Evolutionary conservation across 2,113 vertebrate species (phyloP).

Genomic region (Colaptes auratus): DNA sequence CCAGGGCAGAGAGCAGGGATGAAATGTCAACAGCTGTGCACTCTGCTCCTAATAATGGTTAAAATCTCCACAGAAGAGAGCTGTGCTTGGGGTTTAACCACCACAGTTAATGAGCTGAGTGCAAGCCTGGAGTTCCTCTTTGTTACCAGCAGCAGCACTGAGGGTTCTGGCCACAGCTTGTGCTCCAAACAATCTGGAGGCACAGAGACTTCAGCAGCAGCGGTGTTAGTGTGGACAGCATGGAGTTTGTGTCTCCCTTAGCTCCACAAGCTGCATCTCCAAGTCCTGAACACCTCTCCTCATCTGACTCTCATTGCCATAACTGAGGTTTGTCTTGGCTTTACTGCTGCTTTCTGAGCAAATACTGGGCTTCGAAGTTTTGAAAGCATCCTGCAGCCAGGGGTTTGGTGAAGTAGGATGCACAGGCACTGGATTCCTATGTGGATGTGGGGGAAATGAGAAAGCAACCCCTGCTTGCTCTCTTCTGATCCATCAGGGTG

Average conservation of each 20-base stretch:
- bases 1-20: neutral
- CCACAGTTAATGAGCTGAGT: neutral
- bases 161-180: neutral
- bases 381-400: neutral
- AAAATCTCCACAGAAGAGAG: neutral
- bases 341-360: neutral
- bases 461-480: neutral
- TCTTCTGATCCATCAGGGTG: neutral
- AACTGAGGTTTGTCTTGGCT: conserved; percentile 46
- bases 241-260: neutral
- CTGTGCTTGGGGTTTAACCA: neutral
- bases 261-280: neutral
- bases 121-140: neutral
- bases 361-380: neutral
- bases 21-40: neutral
- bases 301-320: conserved; percentile 12
- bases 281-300: neutral
- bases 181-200: neutral
- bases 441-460: neutral
- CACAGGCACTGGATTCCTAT: fast-evolving
- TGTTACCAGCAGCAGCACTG: neutral
- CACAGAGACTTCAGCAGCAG: neutral
- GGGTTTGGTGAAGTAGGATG: neutral
- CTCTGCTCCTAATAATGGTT: neutral
- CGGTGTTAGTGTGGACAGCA: fast-evolving